Percentiles rank a stretch among this genome's conserved stretches.
Conservation (phyloP, 1,140 invertebrate genomes). For the Zaprionus lachaisei region DNA sequence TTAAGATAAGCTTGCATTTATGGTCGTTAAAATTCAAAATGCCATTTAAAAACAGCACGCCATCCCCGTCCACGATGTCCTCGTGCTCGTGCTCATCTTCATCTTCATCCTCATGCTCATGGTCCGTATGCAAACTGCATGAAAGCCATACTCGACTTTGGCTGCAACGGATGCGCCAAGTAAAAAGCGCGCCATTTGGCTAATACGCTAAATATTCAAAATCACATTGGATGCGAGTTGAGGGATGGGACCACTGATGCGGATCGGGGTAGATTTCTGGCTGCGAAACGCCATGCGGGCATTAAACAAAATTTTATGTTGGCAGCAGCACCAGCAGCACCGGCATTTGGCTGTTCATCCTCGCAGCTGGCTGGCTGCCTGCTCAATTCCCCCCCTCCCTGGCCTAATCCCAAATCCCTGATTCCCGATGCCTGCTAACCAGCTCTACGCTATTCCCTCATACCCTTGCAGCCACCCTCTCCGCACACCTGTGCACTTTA, state of each 20-base stretch:
- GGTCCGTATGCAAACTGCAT: constrained; percentile 49
- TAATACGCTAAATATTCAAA: constrained; percentile 83
- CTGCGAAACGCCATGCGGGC: constrained; percentile 27
- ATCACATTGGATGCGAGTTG: constrained; percentile 64
- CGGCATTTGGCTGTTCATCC: constrained; percentile 31
- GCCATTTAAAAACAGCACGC: constrained; percentile 70
- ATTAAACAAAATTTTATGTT: constrained; percentile 74
- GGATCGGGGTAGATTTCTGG: constrained; percentile 16
- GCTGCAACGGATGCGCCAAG: constrained; percentile 77
- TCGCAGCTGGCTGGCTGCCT: background rate
- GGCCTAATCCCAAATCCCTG: constrained; percentile 8
- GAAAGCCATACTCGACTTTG: constrained; percentile 29
- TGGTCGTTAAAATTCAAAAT: constrained; percentile 83
- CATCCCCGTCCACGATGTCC: constrained; percentile 5
- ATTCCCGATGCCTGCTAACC: background rate
- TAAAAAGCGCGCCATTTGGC: constrained; percentile 80
- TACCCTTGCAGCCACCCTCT: background rate
- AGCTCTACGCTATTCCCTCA: background rate
- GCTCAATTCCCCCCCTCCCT: constrained; percentile 25
- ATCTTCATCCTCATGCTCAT: background rate
- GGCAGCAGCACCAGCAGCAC: constrained; percentile 40
- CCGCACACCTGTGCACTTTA: constrained; percentile 47
- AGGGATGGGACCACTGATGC: constrained; percentile 2
- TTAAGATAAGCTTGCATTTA: constrained; percentile 83
- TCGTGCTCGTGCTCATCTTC: background rate